Evolutionary conservation across 1,140 invertebrate species (phyloP).

Genomic region (Asobara japonica): DNA sequence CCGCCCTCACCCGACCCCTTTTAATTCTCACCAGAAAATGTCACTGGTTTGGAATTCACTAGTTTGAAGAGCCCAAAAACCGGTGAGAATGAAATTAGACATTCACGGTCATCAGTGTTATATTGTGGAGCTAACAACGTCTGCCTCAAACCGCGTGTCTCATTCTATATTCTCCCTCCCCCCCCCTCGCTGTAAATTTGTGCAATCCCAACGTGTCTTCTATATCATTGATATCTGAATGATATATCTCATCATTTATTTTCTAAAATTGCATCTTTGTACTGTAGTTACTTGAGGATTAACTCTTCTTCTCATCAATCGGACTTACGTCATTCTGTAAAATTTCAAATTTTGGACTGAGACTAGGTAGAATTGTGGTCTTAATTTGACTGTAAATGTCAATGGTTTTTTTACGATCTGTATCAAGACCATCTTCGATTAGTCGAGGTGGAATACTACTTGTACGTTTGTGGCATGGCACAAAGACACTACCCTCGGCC

Average conservation of each 20-base stretch:
- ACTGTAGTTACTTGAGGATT: slow-evolving; percentile 43
- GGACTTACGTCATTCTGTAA: slow-evolving; percentile 63
- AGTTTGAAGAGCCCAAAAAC: background rate
- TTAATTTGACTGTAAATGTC: slow-evolving; percentile 65
- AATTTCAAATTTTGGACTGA: slow-evolving; percentile 62
- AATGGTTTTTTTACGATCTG: slow-evolving; percentile 58
- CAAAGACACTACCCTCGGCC: slow-evolving; percentile 51
- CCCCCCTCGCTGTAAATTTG: too few species aligned
- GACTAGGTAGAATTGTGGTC: slow-evolving; percentile 57
- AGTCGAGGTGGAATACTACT: slow-evolving; percentile 60
- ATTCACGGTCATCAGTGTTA: background rate
- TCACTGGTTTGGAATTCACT: slow-evolving; percentile 5
- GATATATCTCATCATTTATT: background rate
- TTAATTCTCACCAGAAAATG: slow-evolving; percentile 26
- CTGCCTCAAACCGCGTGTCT: slow-evolving; percentile 31
- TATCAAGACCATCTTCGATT: slow-evolving; percentile 55
- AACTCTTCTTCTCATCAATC: slow-evolving; percentile 65
- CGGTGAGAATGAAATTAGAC: slow-evolving; percentile 1
- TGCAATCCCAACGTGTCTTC: background rate
- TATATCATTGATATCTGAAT: slow-evolving; percentile 29
- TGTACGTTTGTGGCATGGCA: slow-evolving; percentile 57
- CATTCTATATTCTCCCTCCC: slow-evolving; percentile 51
- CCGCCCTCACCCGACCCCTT: slow-evolving; percentile 11
- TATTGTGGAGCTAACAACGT: background rate
- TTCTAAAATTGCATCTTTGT: background rate